Conservation (phyloP, 2,113 vertebrate species). For the Lipotes vexillifer region DNA sequence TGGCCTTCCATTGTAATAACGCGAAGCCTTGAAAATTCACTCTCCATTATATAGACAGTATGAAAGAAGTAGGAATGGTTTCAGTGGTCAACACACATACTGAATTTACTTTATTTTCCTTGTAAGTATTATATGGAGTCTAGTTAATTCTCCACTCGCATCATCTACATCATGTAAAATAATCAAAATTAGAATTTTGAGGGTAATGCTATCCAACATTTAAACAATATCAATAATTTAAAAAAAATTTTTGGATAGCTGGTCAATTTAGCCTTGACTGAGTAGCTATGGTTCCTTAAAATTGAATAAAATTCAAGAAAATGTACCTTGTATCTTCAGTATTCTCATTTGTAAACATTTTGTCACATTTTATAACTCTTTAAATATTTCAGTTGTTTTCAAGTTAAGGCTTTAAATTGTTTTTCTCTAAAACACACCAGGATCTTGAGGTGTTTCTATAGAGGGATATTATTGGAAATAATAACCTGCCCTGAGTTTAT, state of each 20-base stretch:
- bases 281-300: background rate
- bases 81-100: background rate
- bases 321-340: background rate
- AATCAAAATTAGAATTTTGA: slow-evolving; percentile 11
- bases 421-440: background rate
- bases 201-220: background rate
- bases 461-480: background rate
- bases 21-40: background rate
- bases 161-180: background rate
- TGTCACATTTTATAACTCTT: background rate
- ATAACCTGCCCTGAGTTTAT: background rate
- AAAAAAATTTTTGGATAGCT: background rate
- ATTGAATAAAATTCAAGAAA: background rate
- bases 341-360: background rate
- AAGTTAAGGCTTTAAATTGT: background rate
- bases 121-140: too few relatives aligned
- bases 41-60: background rate
- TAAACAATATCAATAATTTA: background rate
- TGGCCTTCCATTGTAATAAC: background rate
- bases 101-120: slow-evolving; percentile 5
- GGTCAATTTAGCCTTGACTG: background rate
- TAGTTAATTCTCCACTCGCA: too few relatives aligned
- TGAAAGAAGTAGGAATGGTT: slow-evolving; percentile 16
- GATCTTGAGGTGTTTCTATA: background rate
- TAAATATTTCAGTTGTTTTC: background rate